phyloP scores from a whole-genome alignment of 2,797 vertebrate genomes.

The Taeniopygia guttata region DNA sequence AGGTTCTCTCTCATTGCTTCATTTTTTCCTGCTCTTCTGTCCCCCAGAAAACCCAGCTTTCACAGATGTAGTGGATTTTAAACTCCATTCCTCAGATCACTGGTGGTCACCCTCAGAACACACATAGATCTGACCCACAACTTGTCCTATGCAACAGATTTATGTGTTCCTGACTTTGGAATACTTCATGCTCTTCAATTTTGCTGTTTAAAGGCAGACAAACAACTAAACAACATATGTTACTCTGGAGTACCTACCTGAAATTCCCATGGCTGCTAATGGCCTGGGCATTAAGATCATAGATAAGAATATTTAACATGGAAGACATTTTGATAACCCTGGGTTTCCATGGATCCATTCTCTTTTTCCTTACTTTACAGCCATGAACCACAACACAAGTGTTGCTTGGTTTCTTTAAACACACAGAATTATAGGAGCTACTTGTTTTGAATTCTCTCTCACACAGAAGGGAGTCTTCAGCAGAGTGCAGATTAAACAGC shows the following conservation, averaged over 20 bases:
- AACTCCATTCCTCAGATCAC: neutral
- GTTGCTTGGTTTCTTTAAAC: neutral
- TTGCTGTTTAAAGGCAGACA: neutral
- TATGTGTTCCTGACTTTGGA: neutral
- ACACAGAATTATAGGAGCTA: neutral
- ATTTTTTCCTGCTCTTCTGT: neutral
- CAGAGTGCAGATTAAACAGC: neutral
- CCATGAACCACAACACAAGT: neutral
- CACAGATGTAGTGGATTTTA: neutral
- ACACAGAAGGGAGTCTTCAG: neutral
- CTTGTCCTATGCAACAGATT: neutral
- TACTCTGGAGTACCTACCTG: neutral
- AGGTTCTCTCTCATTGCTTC: neutral
- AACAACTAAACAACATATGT: neutral
- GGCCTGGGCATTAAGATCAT: neutral
- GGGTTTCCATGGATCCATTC: neutral
- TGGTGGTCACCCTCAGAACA: neutral
- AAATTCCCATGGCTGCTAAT: neutral
- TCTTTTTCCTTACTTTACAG: neutral
- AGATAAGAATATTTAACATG: neutral
- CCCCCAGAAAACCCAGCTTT: fast-evolving
- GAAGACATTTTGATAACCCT: neutral
- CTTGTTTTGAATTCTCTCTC: neutral
- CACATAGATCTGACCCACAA: neutral
- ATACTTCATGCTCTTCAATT: neutral